These are phyloP conservation scores for Teleogryllus oceanicus DNA, from an alignment of 2,888 invertebrate genomes.

Conservation along the genomic window DNA sequence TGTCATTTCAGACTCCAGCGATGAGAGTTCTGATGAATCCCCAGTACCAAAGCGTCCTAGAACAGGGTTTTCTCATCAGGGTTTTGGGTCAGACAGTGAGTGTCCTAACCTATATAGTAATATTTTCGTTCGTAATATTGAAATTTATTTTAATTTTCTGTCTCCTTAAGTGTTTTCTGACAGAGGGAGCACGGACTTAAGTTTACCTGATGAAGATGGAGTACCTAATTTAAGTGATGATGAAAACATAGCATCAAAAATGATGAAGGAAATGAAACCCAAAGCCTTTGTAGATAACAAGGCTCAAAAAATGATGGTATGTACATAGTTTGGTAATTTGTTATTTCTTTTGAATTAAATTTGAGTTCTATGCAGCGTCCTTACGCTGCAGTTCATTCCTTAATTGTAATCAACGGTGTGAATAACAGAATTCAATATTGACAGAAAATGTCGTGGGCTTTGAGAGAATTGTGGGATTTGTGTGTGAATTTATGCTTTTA, in stretches of 20 bases:
- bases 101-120: not conserved
- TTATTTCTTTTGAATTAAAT: no score
- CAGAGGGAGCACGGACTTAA: conserved; percentile 23
- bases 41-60: not conserved
- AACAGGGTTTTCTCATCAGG: no score
- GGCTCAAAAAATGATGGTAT: conserved; percentile 37
- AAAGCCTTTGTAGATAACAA: conserved; percentile 29
- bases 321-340: not conserved
- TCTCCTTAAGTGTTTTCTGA: conserved; percentile 19
- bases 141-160: not conserved
- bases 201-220: conserved; percentile 23
- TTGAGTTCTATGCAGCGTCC: no score
- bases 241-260: conserved; percentile 18
- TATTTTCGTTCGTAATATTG: not conserved
- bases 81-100: no score
- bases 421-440: no score
- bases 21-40: not conserved
- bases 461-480: no score
- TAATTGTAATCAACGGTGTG: no score
- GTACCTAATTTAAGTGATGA: not conserved
- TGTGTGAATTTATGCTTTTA: no score
- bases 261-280: conserved; percentile 25
- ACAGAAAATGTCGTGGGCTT: no score
- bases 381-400: no score
- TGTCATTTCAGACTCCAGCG: conserved; percentile 21